Evolutionary conservation across 1,140 invertebrate species (phyloP), one percentile per base, ranked within the genome.

Genomic region (Venustaconcha ellipsiformis): DNA sequence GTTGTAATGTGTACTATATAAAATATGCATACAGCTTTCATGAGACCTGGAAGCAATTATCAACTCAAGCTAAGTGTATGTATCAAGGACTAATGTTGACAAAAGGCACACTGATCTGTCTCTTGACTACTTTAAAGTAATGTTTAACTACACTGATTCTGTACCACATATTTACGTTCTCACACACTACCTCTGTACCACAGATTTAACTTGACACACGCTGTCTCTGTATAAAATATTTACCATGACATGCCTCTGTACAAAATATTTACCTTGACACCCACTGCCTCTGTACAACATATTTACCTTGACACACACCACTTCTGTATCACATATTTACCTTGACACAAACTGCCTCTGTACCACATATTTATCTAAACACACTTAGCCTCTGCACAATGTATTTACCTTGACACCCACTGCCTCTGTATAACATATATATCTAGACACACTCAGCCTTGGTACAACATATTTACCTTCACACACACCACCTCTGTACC

Each of bases 201-300:
- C 17, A 37, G 2, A 57, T 30, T 30, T 30, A 30, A 2, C 14
- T 18, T 18, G 3, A 26, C 26, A 15, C n/a, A 65, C 26, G 1
- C 26, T 4, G 11, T 6, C 14, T 20, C 63, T 20, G 1, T 20
- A 65, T 6, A 4, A 20, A 4, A 20, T 14, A 18, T 14, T 26
- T 65, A 18, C 1, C 15, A 6, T 15, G 18, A 20, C 14, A 65
- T 30, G 26, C 26, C 26, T 30, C 26, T 30, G 26, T 14, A 20
- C 18, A 26, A 65, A 64, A n/a, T 5, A 5, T 66, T 60, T 67
- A 76, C 74, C 74, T 76, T 72, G 55, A 76, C 57, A 76, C 67
- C 71, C 56, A 76, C 17, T 18, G 20, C 3, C 59, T 20, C 17
- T 2, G 20, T 20, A 17, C 17, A 17, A 18, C 20, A 20, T 18